Conservation (phyloP, 2,113 vertebrate species). For the Hypocryptadius cinnamomeus region DNA sequence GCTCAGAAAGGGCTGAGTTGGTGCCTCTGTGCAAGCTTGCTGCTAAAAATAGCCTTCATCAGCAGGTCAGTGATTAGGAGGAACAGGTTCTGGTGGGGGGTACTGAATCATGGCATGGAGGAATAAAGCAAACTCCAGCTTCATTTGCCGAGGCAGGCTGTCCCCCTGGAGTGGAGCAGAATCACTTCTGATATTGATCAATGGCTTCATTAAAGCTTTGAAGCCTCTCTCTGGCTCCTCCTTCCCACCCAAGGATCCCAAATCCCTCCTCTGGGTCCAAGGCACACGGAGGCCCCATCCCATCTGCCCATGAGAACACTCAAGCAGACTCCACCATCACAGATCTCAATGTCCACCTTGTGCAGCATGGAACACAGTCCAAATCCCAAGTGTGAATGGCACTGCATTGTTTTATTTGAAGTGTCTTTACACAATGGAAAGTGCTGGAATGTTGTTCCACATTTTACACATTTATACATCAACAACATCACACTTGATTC, state of each 20-base stretch:
- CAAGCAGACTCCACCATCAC: too few species aligned
- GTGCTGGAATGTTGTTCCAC: slow-evolving; percentile 40
- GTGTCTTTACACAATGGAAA: slow-evolving; percentile 36
- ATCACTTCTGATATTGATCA: neutral
- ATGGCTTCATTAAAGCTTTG: neutral
- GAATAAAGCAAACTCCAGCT: neutral
- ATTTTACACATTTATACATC: slow-evolving; percentile 2
- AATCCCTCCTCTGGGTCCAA: neutral
- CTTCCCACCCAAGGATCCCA: neutral
- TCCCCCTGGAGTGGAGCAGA: neutral
- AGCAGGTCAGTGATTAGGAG: neutral
- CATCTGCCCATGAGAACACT: neutral
- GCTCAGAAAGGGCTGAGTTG: neutral
- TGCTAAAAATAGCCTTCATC: neutral
- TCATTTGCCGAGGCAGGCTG: neutral
- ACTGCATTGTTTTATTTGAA: slow-evolving; percentile 45
- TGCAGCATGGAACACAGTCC: neutral
- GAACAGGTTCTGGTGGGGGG: neutral
- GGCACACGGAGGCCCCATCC: neutral
- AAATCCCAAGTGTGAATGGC: neutral
- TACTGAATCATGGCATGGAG: rapidly evolving
- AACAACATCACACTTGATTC: neutral
- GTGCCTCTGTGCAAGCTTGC: neutral
- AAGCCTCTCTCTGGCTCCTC: neutral
- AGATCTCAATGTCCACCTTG: neutral